Percentiles rank a stretch among this genome's conserved stretches.
Conservation (phyloP, 2,888 invertebrate genomes). For the Melikaiella ostensackeni region DNA sequence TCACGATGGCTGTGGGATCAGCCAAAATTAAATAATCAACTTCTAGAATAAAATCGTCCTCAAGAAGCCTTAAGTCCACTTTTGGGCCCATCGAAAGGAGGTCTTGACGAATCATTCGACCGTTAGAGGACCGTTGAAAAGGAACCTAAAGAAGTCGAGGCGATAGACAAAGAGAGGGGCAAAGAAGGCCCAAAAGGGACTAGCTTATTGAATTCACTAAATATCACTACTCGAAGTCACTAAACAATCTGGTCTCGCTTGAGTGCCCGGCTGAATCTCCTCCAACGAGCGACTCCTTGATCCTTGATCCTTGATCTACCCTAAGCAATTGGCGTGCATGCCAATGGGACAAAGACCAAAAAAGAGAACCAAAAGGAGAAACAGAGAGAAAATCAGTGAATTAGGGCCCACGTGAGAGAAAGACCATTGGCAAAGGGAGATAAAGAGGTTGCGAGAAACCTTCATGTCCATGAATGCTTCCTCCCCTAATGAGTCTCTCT, state of each 20-base stretch:
- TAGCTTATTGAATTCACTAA: slow-evolving; percentile 58
- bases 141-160: slow-evolving; percentile 45
- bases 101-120: slow-evolving; percentile 21
- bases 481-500: slow-evolving; percentile 54
- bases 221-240: slow-evolving; percentile 69
- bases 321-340: slow-evolving; percentile 62
- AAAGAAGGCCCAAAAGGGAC: slow-evolving; percentile 44
- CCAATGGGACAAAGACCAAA: slow-evolving; percentile 50
- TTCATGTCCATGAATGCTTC: slow-evolving; percentile 67
- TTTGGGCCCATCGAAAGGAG: slow-evolving; percentile 3
- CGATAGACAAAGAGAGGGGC: slow-evolving; percentile 51
- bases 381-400: slow-evolving; percentile 46
- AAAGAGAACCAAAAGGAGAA: slow-evolving; percentile 45
- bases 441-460: slow-evolving; percentile 60
- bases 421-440: slow-evolving; percentile 56
- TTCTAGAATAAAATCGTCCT: background rate
- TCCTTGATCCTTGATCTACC: slow-evolving; percentile 74
- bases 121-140: slow-evolving; percentile 34
- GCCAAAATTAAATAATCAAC: background rate
- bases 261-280: slow-evolving; percentile 62
- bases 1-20: background rate
- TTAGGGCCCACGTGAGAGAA: slow-evolving; percentile 46
- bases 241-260: slow-evolving; percentile 70
- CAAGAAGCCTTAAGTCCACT: background rate
- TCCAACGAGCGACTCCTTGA: slow-evolving; percentile 59